Evolutionary conservation across 1,140 invertebrate genomes (phyloP).

Genomic region (Chrysomallon squamiferum): DNA sequence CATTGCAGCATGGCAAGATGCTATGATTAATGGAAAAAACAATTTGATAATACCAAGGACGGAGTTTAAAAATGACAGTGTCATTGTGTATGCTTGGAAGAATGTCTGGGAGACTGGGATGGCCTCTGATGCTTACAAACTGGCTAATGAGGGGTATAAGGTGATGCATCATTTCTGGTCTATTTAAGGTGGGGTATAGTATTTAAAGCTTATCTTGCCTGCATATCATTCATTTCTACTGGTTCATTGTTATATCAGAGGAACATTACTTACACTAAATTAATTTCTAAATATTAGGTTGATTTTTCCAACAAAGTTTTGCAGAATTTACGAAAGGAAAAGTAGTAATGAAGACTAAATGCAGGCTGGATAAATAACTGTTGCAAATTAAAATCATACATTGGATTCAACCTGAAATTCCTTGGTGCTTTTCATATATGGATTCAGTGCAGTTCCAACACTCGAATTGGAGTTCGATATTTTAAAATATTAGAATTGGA

Average conservation of each 20-base stretch:
- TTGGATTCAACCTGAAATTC: too few species aligned
- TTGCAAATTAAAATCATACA: too few species aligned
- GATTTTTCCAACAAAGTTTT: too few species aligned
- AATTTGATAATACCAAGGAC: neutral
- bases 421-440: too few species aligned
- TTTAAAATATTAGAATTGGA: too few species aligned
- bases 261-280: neutral
- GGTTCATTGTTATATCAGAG: neutral
- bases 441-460: too few species aligned
- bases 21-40: slow-evolving; percentile 24
- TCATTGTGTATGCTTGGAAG: slow-evolving; percentile 49
- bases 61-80: slow-evolving; percentile 2
- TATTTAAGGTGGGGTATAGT: neutral
- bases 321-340: too few species aligned
- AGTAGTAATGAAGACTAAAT: too few species aligned
- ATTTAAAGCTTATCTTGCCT: neutral
- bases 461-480: too few species aligned
- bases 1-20: slow-evolving; percentile 54
- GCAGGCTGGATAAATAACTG: too few species aligned
- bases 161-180: slow-evolving; percentile 23
- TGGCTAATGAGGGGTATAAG: slow-evolving; percentile 60
- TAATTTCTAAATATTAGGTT: neutral
- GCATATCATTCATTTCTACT: neutral
- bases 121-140: slow-evolving; percentile 47
- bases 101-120: slow-evolving; percentile 59